phyloP scores from a whole-genome alignment of 2,113 vertebrate species.

The Trichomycterus rosablanca region DNA sequence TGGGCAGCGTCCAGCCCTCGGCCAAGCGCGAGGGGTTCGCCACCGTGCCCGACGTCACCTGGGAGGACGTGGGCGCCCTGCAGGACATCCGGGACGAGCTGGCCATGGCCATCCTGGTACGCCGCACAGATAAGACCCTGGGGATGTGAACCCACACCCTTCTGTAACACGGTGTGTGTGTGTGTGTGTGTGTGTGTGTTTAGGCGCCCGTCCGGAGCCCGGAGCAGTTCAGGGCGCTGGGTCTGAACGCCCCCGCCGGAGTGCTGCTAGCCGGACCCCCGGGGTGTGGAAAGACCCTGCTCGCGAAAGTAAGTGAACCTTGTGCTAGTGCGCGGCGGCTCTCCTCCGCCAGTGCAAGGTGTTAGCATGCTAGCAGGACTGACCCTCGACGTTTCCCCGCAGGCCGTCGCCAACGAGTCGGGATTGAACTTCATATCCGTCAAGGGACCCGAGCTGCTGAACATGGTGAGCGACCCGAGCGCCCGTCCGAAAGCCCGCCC shows the following conservation, averaged over 20 bases:
- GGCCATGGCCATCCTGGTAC: slow-evolving; percentile 96
- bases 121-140: too few relatives aligned
- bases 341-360: neutral
- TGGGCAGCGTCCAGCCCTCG: slow-evolving; percentile 85
- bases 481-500: neutral
- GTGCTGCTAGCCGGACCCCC: slow-evolving; percentile 91
- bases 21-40: slow-evolving; percentile 97
- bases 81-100: slow-evolving; percentile 89
- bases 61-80: slow-evolving; percentile 90
- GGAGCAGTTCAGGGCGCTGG: slow-evolving; percentile 82
- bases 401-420: slow-evolving; percentile 96
- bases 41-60: slow-evolving; percentile 91
- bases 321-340: too few relatives aligned
- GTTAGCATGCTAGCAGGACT: neutral
- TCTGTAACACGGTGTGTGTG: slow-evolving; percentile 11
- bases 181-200: slow-evolving; percentile 34
- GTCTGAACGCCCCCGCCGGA: slow-evolving; percentile 84
- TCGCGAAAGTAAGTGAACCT: slow-evolving; percentile 84
- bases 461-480: slow-evolving; percentile 79
- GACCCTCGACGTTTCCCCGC: slow-evolving; percentile 40
- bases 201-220: slow-evolving; percentile 88
- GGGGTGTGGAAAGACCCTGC: slow-evolving; percentile 90
- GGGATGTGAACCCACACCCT: too few relatives aligned
- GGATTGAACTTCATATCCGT: slow-evolving; percentile 98
- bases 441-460: slow-evolving; percentile 92